Evolutionary conservation across 2,797 vertebrate species (phyloP), one percentile per base, ranked within the genome.

Genomic region (Enteromius afrohamiltoni): DNA sequence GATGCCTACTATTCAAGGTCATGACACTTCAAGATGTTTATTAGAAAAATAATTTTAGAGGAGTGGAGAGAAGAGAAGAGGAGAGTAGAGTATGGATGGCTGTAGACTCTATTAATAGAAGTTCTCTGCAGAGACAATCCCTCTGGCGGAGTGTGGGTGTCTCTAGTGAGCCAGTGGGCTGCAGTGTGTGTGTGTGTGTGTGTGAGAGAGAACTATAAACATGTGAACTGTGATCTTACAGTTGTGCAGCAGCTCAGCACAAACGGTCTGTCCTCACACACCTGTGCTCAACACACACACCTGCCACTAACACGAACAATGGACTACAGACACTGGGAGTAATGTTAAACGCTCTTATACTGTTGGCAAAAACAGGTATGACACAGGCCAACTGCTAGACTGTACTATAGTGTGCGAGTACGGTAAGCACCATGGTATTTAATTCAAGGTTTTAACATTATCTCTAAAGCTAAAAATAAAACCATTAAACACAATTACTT

Each of bases 81-180:
- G 23, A 74, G 42, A 17, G 81, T 55, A 55, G 11, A 60, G 76
- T 51, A 83, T 37, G 49, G 40, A 73, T 29, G 29, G 62, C 64
- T 9, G 58, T n/a, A 37, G 65, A 75, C 84, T 60, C 55, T 87
- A 85, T 87, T 78, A 81, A 83, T 87, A 87, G 84, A 53, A 77
- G 53, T 74, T 85, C 81, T 84, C 81, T 75, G 68, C 80, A 82
- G 67, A 82, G 84, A 76, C 71, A 51, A 77, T 85, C 49, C 77
- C 21, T 77, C 79, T 87, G 74, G 84, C 67, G 65, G 71, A 83
- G 74, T 67, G 68, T 73, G 74, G 68, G 82, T 23, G 62, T 65
- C 82, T 82, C 83, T 71, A 65, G 51, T 49, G 71, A 87, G 70
- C 77, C 70, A 71, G 62, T 49, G 71, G 82, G 76, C 80, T 80